phyloP scores from a whole-genome alignment of 1,140 invertebrate species.

The Drosophila navojoa region DNA sequence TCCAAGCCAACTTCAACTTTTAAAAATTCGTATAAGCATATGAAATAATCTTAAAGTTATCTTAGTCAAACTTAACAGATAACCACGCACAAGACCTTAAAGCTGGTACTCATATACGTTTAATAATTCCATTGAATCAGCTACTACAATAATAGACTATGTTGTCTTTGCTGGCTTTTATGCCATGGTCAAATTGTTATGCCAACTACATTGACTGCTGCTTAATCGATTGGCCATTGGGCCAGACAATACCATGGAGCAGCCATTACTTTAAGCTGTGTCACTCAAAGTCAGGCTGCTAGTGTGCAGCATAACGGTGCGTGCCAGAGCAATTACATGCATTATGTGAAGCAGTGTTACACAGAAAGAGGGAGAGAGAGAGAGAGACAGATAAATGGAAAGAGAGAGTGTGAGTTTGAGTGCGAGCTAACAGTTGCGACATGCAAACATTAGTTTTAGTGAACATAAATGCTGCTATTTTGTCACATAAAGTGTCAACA shows the following conservation, averaged over 20 bases:
- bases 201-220: neutral
- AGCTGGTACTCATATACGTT: too few relatives aligned
- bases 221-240: constrained; percentile 9
- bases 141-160: too few relatives aligned
- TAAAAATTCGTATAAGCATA: too few relatives aligned
- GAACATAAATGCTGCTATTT: constrained; percentile 56
- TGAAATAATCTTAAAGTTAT: too few relatives aligned
- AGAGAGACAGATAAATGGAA: neutral
- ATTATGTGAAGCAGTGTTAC: constrained; percentile 30
- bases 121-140: too few relatives aligned
- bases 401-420: neutral
- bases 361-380: neutral
- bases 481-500: constrained; percentile 65
- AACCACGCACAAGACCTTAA: too few relatives aligned
- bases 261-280: constrained; percentile 41
- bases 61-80: too few relatives aligned
- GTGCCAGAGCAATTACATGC: constrained; percentile 48
- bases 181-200: too few relatives aligned
- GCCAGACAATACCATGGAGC: constrained; percentile 10
- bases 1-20: too few relatives aligned
- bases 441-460: constrained; percentile 53
- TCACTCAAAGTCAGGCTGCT: constrained; percentile 36
- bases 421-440: neutral
- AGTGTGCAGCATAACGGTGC: constrained; percentile 32
- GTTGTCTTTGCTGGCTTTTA: too few relatives aligned